Percentiles rank a stretch among this genome's conserved stretches.
These are phyloP conservation scores for Mus spicilegus DNA, from an alignment of 2,113 vertebrate species.

Conservation along the genomic window DNA sequence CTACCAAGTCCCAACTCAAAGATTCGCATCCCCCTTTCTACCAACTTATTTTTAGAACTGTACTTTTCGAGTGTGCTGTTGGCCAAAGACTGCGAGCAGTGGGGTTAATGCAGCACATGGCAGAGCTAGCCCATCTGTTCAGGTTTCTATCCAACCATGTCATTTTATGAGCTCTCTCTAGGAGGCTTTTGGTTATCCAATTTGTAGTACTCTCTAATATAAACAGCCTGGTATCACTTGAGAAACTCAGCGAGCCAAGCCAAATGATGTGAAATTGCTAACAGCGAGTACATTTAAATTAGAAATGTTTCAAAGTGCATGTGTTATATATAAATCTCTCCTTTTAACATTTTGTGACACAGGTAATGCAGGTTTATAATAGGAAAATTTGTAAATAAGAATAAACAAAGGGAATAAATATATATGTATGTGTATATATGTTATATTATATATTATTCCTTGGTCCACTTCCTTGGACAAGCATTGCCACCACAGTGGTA, in stretches of 20 bases:
- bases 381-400: constrained; percentile 31
- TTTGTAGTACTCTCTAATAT: constrained; percentile 81
- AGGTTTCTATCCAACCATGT: constrained; percentile 82
- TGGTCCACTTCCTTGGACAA: neutral
- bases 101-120: constrained; percentile 80
- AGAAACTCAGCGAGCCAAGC: constrained; percentile 77
- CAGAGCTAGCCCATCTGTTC: constrained; percentile 86
- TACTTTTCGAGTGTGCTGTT: constrained; percentile 74
- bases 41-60: constrained; percentile 80
- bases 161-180: constrained; percentile 81
- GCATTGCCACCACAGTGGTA: neutral
- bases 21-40: constrained; percentile 48
- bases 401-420: constrained; percentile 25
- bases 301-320: constrained; percentile 68
- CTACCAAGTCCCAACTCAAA: constrained; percentile 20
- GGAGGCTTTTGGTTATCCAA: constrained; percentile 81
- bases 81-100: constrained; percentile 83
- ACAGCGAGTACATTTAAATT: constrained; percentile 79
- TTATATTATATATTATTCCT: too few species aligned
- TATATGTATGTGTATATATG: too few species aligned
- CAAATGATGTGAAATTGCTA: constrained; percentile 71
- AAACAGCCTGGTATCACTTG: constrained; percentile 82
- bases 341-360: constrained; percentile 59
- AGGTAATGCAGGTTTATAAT: constrained; percentile 12
- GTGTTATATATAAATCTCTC: constrained; percentile 60